Conservation (phyloP, 2,888 invertebrate genomes). For the Galerucella calmariensis region DNA sequence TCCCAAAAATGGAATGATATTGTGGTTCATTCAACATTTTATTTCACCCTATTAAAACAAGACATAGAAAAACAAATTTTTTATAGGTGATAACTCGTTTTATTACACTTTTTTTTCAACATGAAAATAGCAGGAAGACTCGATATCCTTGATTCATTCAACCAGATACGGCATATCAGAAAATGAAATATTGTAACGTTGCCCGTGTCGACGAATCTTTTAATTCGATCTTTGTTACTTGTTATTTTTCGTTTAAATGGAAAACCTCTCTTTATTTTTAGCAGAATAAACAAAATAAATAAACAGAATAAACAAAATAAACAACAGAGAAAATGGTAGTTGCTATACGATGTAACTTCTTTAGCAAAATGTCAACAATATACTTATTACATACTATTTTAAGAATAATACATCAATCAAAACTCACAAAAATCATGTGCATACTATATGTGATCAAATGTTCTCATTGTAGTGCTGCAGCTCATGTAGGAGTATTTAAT, state of each 20-base stretch:
- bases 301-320: neutral
- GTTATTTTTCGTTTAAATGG: neutral
- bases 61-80: neutral
- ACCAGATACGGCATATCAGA: conserved; percentile 26
- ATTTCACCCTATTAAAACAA: neutral
- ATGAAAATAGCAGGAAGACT: conserved; percentile 29
- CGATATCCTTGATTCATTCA: conserved; percentile 26
- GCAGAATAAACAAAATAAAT: neutral
- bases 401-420: too few relatives aligned
- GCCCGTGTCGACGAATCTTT: conserved; percentile 20
- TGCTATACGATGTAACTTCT: too few relatives aligned
- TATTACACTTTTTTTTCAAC: conserved; percentile 21
- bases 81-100: conserved; percentile 22
- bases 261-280: conserved; percentile 1
- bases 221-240: conserved; percentile 20
- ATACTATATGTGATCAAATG: too few relatives aligned
- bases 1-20: too few relatives aligned
- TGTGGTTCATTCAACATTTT: neutral
- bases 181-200: conserved; percentile 22
- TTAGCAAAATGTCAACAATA: too few relatives aligned
- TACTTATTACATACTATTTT: too few relatives aligned
- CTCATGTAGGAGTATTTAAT: too few relatives aligned
- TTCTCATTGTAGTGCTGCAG: too few relatives aligned
- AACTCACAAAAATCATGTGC: too few relatives aligned
- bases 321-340: neutral